Evolutionary conservation across 2,113 vertebrate species (phyloP).

Genomic region (Elachura formosa): DNA sequence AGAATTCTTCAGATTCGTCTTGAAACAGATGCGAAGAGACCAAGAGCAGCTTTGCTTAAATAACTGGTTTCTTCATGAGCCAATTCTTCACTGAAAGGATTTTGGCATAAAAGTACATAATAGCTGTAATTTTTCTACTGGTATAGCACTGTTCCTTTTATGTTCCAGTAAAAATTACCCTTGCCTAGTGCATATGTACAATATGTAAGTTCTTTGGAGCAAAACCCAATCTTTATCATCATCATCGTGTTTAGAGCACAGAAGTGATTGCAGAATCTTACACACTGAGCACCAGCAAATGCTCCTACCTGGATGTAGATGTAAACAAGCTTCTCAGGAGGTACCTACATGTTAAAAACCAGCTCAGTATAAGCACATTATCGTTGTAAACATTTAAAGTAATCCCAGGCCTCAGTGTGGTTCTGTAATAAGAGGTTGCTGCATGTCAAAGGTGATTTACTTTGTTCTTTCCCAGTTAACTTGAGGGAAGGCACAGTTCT

Average conservation of each 20-base stretch:
- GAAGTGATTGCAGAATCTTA: background rate
- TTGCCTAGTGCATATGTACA: background rate
- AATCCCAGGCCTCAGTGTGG: background rate
- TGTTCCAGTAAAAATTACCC: background rate
- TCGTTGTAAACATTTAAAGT: background rate
- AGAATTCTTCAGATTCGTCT: background rate
- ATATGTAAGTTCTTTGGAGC: background rate
- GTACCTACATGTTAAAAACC: background rate
- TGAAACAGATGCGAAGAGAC: background rate
- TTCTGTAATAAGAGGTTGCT: background rate
- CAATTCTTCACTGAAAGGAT: background rate
- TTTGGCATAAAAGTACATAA: background rate
- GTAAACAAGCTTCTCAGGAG: background rate
- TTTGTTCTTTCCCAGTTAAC: background rate
- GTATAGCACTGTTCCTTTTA: background rate
- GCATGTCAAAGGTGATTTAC: background rate
- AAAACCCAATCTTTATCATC: background rate
- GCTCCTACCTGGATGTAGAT: background rate
- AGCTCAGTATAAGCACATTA: background rate
- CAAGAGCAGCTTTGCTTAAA: background rate
- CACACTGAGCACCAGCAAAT: background rate
- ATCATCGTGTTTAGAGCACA: background rate
- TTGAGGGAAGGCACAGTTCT: background rate
- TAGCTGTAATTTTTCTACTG: constrained; percentile 9
- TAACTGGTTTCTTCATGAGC: background rate